Conservation (phyloP, 2,888 invertebrate genomes). For the Sipha maydis region DNA sequence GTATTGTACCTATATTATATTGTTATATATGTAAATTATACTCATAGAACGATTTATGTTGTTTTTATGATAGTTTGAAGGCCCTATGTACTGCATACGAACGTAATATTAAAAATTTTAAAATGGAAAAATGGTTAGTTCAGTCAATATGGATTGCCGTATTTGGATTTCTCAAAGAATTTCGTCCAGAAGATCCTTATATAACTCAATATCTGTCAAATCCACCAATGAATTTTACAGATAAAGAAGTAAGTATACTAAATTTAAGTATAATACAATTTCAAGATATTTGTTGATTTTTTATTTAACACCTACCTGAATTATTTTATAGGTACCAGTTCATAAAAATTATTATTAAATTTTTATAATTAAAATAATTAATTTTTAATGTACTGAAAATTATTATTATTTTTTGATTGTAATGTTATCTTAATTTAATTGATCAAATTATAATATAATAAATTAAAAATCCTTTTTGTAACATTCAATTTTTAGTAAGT, state of each 20-base stretch:
- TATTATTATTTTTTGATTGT: background rate
- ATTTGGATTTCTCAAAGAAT: slow-evolving; percentile 84
- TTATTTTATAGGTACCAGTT: background rate
- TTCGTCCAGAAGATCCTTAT: slow-evolving; percentile 86
- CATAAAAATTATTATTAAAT: background rate
- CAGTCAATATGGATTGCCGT: slow-evolving; percentile 79
- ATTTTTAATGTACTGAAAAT: background rate
- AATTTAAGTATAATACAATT: background rate
- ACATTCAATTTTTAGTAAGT: too few species aligned
- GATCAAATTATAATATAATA: too few species aligned
- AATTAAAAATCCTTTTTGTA: too few species aligned
- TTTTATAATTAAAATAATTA: background rate
- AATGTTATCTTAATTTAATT: background rate
- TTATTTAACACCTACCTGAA: too few species aligned
- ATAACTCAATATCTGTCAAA: slow-evolving; percentile 82
- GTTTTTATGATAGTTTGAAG: background rate
- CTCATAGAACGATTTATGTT: background rate
- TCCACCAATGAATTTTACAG: slow-evolving; percentile 80
- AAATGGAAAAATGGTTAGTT: slow-evolving; percentile 73
- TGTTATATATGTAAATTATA: background rate
- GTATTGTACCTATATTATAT: background rate
- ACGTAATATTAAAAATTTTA: background rate
- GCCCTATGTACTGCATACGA: background rate
- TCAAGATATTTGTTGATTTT: background rate
- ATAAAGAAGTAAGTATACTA: slow-evolving; percentile 71